phyloP scores from a whole-genome alignment of 2,888 invertebrate species.

The Campoplex capitator region DNA sequence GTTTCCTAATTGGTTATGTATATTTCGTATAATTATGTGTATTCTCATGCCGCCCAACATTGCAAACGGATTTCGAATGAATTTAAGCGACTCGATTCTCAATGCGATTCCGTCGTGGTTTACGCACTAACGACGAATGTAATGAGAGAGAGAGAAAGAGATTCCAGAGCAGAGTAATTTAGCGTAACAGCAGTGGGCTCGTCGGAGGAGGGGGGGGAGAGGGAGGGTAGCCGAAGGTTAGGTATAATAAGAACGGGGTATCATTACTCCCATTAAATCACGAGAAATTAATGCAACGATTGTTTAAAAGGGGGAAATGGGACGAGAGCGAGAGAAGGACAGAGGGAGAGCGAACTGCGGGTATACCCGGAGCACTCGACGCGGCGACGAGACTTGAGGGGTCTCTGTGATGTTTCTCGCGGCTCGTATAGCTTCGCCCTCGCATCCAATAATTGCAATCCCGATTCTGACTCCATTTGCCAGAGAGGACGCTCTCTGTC shows the following conservation, averaged over 20 bases:
- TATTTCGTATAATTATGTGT: constrained; percentile 11
- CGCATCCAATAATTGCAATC: constrained; percentile 43
- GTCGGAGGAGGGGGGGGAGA: too few species aligned
- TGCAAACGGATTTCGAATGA: constrained; percentile 8
- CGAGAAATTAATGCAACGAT: constrained; percentile 80
- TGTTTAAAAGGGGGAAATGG: constrained; percentile 73
- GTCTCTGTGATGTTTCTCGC: constrained; percentile 42
- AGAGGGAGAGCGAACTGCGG: not conserved
- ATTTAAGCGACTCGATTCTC: constrained; percentile 10
- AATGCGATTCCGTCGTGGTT: constrained; percentile 10
- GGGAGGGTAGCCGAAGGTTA: constrained; percentile 22
- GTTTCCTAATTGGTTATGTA: constrained; percentile 14
- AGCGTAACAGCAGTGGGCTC: constrained; percentile 3
- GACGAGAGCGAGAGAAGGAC: constrained; percentile 41
- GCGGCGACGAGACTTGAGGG: constrained; percentile 38
- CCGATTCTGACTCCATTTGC: constrained; percentile 17
- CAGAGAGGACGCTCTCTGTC: constrained; percentile 1
- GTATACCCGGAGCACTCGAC: constrained; percentile 23
- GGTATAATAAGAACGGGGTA: constrained; percentile 40
- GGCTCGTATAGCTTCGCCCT: constrained; percentile 28
- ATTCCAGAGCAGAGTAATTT: constrained; percentile 38
- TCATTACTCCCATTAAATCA: constrained; percentile 74
- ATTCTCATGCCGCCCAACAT: not conserved
- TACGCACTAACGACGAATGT: constrained; percentile 41
- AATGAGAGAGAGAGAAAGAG: constrained; percentile 41